Evolutionary conservation across 2,113 vertebrate genomes (phyloP).

Genomic region (Pavo muticus): DNA sequence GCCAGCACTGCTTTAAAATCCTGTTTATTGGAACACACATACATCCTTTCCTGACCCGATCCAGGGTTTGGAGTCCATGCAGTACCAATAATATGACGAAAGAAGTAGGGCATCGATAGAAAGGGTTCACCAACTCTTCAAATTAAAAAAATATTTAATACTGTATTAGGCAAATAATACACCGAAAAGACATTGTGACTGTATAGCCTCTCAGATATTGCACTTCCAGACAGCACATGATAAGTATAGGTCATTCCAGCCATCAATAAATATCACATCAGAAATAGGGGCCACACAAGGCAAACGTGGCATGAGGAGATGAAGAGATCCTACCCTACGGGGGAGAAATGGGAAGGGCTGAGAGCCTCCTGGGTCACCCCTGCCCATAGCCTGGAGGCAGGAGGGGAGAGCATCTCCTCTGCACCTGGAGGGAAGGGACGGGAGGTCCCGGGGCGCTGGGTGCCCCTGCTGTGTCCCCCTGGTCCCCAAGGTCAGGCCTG

Average conservation of each 20-base stretch:
- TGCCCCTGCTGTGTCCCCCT: neutral
- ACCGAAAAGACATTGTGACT: slow-evolving; percentile 65
- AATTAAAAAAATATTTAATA: slow-evolving; percentile 74
- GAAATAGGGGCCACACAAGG: slow-evolving; percentile 78
- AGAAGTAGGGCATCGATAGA: slow-evolving; percentile 60
- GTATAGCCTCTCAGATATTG: slow-evolving; percentile 76
- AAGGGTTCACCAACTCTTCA: slow-evolving; percentile 74
- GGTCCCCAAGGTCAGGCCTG: neutral
- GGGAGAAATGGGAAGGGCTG: slow-evolving; percentile 62
- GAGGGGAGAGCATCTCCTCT: slow-evolving; percentile 25
- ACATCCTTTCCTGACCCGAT: slow-evolving; percentile 70
- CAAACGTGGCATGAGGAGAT: slow-evolving; percentile 75
- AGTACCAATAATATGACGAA: slow-evolving; percentile 72
- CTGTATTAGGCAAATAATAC: slow-evolving; percentile 65
- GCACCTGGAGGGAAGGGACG: neutral
- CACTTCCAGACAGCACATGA: slow-evolving; percentile 77
- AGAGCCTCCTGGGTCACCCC: slow-evolving; percentile 53
- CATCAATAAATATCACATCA: slow-evolving; percentile 78
- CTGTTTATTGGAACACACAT: slow-evolving; percentile 80
- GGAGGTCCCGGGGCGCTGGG: neutral
- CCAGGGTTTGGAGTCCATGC: slow-evolving; percentile 75
- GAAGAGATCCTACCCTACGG: slow-evolving; percentile 73
- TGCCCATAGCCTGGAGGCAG: slow-evolving; percentile 29
- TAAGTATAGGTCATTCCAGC: slow-evolving; percentile 76
- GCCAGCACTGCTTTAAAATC: slow-evolving; percentile 74